Conservation (phyloP, 2,797 vertebrate species). For the Muscicapa comitata region DNA sequence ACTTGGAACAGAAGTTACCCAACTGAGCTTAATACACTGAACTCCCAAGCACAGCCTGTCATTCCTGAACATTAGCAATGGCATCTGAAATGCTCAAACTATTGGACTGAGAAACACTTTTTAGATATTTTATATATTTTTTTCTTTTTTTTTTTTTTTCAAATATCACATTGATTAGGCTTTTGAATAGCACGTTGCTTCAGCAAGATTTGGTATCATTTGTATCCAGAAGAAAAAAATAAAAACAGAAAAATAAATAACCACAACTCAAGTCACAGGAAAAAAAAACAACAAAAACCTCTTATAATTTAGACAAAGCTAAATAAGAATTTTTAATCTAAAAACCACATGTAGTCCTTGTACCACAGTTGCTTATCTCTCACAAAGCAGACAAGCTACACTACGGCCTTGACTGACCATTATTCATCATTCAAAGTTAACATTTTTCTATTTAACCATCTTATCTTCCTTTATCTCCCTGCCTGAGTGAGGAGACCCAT, state of each 20-base stretch:
- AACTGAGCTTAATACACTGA: not conserved
- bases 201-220: not conserved
- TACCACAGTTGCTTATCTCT: slow-evolving; percentile 37
- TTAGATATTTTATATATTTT: not conserved
- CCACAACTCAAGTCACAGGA: not conserved
- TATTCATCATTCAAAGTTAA: slow-evolving; percentile 42
- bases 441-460: slow-evolving; percentile 23
- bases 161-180: not conserved
- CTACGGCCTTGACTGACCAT: slow-evolving; percentile 38
- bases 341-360: slow-evolving; percentile 30
- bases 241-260: not conserved
- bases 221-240: not conserved
- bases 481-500: not conserved
- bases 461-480: slow-evolving; percentile 51
- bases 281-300: not conserved
- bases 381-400: slow-evolving; percentile 26
- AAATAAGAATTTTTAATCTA: not conserved
- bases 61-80: not conserved
- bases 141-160: not conserved
- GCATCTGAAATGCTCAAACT: not conserved
- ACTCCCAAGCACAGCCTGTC: not conserved
- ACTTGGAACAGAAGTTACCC: not conserved
- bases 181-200: not conserved
- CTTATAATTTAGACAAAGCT: slow-evolving; percentile 1
- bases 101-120: not conserved